Evolutionary conservation across 2,888 invertebrate species (phyloP), one percentile per base, ranked within the genome.

Genomic region (Tenodera sinensis): DNA sequence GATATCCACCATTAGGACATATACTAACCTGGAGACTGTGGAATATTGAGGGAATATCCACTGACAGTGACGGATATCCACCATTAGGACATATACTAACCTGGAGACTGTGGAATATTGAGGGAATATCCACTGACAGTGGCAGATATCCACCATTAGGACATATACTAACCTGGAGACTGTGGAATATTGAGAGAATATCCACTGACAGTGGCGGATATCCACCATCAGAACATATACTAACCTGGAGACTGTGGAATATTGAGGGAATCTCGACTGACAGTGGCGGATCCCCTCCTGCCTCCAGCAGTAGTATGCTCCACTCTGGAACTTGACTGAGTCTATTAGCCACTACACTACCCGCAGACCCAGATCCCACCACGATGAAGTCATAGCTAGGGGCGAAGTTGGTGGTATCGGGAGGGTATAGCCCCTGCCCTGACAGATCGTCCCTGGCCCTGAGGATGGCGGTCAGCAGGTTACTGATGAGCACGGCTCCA

Each of bases 301-400:
- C 90, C 84, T 90, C 90, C 30, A 90, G n/a, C 47, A 90, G 87
- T 54, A 91, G 87, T 15, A 89, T 83, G 12, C 47, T 83, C 90
- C 89, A 90, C 42, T 71, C 30, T 12, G 83, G 27, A 28, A 84
- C 87, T 28, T 92, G 88, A 95, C 95, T 92, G 84, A 95, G 92
- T 4, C 94, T 92, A 91, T 94, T 94, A 0, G 95, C 95, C 20
- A 95, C 91, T 6, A 94, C 93, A 12, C 95, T 94, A 7, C 95
- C 95, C 0, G 95, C 95, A 0, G 95, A 94, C 1, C 95, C 95
- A 12, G 94, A 95, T 1, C 95, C 95, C 7, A 95, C 93, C 91
- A 94, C 91, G 89, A 94, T 92, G 90, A 94, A 95, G 91, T 94
- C 95, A 90, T 93, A 94, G 28, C 92, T 91, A 30, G 89, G 20